A percentile compares a stretch with the other conserved stretches of the same genome.
Conservation (phyloP, 2,797 vertebrate species). For the Cryptoblepharus egeriae region DNA sequence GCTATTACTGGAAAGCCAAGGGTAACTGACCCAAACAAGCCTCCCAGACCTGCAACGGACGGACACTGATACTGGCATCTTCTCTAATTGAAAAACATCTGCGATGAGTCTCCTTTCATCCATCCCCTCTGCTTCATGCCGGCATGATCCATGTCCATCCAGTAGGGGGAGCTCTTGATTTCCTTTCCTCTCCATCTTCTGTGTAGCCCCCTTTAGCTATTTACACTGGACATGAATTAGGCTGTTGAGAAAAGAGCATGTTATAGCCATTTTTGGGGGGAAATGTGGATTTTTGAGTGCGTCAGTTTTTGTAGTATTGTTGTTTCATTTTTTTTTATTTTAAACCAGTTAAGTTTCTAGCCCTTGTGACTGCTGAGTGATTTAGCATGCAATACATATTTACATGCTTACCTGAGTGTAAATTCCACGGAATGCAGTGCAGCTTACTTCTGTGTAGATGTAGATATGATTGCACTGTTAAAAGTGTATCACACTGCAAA, state of each 20-base stretch:
- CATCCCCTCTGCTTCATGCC: neutral
- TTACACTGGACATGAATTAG: neutral
- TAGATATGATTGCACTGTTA: too few species aligned
- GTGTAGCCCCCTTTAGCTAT: neutral
- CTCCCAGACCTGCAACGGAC: neutral
- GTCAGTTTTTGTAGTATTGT: neutral
- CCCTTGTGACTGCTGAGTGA: neutral
- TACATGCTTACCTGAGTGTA: too few species aligned
- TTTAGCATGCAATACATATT: neutral
- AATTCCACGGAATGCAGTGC: too few species aligned
- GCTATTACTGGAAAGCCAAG: neutral
- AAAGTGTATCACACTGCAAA: too few species aligned
- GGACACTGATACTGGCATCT: neutral
- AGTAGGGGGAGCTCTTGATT: conserved; percentile 35
- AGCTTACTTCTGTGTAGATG: too few species aligned
- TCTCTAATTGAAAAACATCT: neutral
- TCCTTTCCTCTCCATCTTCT: conserved; percentile 10
- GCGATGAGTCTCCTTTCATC: neutral
- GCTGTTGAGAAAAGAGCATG: neutral
- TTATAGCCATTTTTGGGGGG: neutral
- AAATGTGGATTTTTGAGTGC: neutral
- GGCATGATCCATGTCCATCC: neutral
- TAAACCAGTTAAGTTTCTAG: neutral
- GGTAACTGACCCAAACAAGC: neutral
- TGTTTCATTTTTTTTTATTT: neutral